Conservation (phyloP, 2,113 vertebrate species). For the Salminus brasiliensis region DNA sequence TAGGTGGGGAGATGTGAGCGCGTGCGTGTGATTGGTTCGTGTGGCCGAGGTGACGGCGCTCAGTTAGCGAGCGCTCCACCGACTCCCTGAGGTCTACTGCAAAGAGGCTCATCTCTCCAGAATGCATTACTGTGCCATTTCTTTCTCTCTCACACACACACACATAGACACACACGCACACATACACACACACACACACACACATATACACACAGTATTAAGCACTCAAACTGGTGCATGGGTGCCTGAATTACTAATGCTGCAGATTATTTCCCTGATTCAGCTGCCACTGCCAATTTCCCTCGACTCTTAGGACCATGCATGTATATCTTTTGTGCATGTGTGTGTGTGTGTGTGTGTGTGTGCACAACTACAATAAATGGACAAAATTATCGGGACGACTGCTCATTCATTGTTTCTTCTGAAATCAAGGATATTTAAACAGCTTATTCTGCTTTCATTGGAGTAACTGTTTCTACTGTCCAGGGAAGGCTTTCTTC, state of each 20-base stretch:
- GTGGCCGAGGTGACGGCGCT: conserved; percentile 45
- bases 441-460: too few species aligned
- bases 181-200: conserved; percentile 32
- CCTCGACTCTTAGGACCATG: conserved; percentile 49
- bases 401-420: too few species aligned
- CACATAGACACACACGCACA: conserved; percentile 39
- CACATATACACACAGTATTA: conserved; percentile 39
- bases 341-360: neutral
- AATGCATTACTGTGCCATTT: conserved; percentile 63
- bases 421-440: too few species aligned
- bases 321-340: conserved; percentile 27
- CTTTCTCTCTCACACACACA: conserved; percentile 1
- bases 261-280: conserved; percentile 59
- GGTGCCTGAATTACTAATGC: conserved; percentile 61
- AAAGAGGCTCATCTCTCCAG: conserved; percentile 68
- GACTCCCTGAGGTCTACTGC: conserved; percentile 67
- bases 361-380: too few species aligned
- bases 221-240: conserved; percentile 58
- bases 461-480: too few species aligned
- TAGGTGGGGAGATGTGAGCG: conserved; percentile 38
- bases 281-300: conserved; percentile 47
- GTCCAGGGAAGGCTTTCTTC: too few species aligned
- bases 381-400: too few species aligned
- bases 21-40: conserved; percentile 62
- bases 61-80: conserved; percentile 53